Percentiles rank a stretch among this genome's conserved stretches.
phyloP scores from a whole-genome alignment of 2,888 invertebrate species.

The Apamea crenata region DNA sequence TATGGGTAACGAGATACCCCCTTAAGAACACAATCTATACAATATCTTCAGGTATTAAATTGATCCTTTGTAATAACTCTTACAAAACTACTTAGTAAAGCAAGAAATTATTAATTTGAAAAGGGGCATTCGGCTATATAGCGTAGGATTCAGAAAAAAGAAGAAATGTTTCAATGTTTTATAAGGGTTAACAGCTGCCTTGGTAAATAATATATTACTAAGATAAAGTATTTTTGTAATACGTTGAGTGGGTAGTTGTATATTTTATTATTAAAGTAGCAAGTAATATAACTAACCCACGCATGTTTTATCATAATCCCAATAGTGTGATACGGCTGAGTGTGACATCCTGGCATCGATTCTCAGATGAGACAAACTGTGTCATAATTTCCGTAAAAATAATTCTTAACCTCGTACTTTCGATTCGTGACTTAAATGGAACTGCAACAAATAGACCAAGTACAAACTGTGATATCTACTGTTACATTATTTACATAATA shows the following conservation, averaged over 20 bases:
- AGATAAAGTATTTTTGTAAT: slow-evolving; percentile 12
- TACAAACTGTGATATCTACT: background rate
- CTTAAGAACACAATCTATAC: background rate
- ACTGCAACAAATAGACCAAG: background rate
- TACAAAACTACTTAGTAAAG: background rate
- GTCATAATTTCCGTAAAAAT: background rate
- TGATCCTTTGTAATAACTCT: background rate
- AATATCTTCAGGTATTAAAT: background rate
- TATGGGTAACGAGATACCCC: background rate
- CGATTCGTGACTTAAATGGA: background rate
- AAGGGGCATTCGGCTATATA: background rate
- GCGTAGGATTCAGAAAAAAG: slow-evolving; percentile 10
- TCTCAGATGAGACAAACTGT: background rate
- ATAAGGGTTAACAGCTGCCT: slow-evolving; percentile 12
- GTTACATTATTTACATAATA: too few relatives aligned
- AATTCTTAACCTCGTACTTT: too few relatives aligned
- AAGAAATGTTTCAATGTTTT: slow-evolving; percentile 24
- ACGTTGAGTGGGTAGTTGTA: slow-evolving; percentile 16
- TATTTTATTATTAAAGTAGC: background rate
- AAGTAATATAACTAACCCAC: background rate
- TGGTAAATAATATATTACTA: slow-evolving; percentile 21
- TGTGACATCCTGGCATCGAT: too few relatives aligned
- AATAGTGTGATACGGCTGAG: background rate
- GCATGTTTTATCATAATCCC: background rate
- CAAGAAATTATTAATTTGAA: slow-evolving; percentile 8